These are phyloP conservation scores for Conchocele bisecta DNA, from an alignment of 2,888 invertebrate species.

Conservation along the genomic window DNA sequence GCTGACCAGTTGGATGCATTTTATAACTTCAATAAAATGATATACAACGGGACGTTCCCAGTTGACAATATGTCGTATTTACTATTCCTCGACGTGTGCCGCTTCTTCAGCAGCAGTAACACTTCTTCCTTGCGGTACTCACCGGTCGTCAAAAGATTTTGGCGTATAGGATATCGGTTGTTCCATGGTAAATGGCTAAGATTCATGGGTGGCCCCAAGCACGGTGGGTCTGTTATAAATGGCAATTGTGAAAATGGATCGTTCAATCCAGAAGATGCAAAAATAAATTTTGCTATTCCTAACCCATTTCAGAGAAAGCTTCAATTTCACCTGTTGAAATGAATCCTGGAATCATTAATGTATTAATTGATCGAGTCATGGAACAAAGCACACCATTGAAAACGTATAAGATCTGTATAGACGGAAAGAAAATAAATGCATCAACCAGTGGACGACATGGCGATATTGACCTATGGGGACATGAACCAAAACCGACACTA, in stretches of 20 bases:
- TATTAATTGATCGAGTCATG: not conserved
- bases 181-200: slow-evolving; percentile 26
- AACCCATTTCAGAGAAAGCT: no score
- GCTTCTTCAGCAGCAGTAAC: no score
- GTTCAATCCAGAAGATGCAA: not conserved
- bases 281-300: not conserved
- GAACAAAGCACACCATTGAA: not conserved
- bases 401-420: slow-evolving; percentile 1
- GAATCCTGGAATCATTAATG: not conserved
- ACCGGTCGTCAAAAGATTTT: slow-evolving; percentile 17
- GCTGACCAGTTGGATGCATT: no score
- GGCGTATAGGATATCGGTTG: slow-evolving; percentile 28
- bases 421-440: slow-evolving; percentile 3
- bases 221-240: not conserved
- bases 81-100: no score
- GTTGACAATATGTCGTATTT: no score
- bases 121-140: not conserved
- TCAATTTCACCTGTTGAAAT: no score
- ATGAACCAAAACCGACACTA: not conserved
- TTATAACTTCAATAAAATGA: no score
- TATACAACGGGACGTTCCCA: no score
- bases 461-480: not conserved
- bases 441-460: not conserved
- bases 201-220: slow-evolving; percentile 33
- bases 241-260: not conserved